A percentile compares a stretch with the other conserved stretches of the same genome.
Evolutionary conservation across 2,113 vertebrate species (phyloP).

Genomic region (Probosciger aterrimus): DNA sequence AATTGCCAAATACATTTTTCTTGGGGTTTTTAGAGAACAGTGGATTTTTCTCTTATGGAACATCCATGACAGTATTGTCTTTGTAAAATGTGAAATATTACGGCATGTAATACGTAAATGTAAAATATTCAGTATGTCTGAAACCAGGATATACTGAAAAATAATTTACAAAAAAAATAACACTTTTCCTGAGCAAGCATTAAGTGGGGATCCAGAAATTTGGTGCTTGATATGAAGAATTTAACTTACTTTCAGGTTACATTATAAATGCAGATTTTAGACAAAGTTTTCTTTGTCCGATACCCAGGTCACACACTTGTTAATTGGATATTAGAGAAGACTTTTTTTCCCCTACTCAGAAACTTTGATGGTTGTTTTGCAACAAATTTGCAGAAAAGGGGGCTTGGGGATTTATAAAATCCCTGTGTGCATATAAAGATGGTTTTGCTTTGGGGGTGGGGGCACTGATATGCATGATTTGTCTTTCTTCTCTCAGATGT

Average conservation of each 20-base stretch:
- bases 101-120: background rate
- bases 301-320: background rate
- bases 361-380: constrained; percentile 2
- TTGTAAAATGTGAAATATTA: background rate
- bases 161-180: background rate
- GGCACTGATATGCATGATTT: background rate
- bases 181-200: background rate
- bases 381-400: background rate
- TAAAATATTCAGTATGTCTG: background rate
- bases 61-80: background rate
- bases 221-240: background rate
- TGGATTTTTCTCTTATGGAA: background rate
- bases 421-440: background rate
- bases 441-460: background rate
- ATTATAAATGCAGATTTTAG: background rate
- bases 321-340: background rate
- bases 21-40: background rate
- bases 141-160: background rate
- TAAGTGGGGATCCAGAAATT: background rate
- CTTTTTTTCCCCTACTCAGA: background rate
- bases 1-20: background rate
- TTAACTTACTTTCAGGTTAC: background rate
- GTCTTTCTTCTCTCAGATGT: background rate
- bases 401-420: constrained; percentile 5
- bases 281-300: background rate